Evolutionary conservation across 2,797 vertebrate species (phyloP), one percentile per base, ranked within the genome.

Genomic region (Acridotheres tristis): DNA sequence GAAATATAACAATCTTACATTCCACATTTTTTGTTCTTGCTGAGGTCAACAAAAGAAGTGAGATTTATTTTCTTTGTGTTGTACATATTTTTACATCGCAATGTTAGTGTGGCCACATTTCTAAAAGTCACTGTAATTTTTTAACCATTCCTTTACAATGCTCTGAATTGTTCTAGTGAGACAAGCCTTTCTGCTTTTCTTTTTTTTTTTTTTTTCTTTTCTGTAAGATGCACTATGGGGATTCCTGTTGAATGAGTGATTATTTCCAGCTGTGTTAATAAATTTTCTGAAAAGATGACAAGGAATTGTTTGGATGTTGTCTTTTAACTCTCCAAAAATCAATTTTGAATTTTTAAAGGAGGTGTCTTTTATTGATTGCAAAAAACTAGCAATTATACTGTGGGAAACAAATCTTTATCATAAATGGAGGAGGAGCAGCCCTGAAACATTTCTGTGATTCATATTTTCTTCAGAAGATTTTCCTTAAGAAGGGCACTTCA

Each of bases 251-350:
- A 86, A 55, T 18, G 11, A 79, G 14, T 45, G 50, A 85, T 88
- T 92, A 51, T 89, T 94, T 96, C 92, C 90, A 95, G 54, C 87
- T 95, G 84, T 30, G 78, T 36, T 88, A 80, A 89, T 89, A 92
- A 74, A 51, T 90, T 40, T 92, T 47, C 57, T 77, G 40, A 85
- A 87, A 83, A 77, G 40, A 81, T 17, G 30, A 45, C 74, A 76
- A 55, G n/a, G 32, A 85, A 34, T 75, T 96, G 40, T 87, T 93
- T 92, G 42, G 50, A 66, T 87, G 23, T 74, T 95, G 71, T 79
- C 36, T 47, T 91, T 79, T 90, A 76, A 90, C 71, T 61, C 53
- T 15, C 54, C 76, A 67, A 91, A 90, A 94, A 91, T 92, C 51
- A 85, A 83, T 88, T 89, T 19, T 58, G n/a, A 91, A 63, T 83